Base-by-base conservation (phyloP, 2,888 invertebrate genomes). In the Lycia hirtaria region DNA sequence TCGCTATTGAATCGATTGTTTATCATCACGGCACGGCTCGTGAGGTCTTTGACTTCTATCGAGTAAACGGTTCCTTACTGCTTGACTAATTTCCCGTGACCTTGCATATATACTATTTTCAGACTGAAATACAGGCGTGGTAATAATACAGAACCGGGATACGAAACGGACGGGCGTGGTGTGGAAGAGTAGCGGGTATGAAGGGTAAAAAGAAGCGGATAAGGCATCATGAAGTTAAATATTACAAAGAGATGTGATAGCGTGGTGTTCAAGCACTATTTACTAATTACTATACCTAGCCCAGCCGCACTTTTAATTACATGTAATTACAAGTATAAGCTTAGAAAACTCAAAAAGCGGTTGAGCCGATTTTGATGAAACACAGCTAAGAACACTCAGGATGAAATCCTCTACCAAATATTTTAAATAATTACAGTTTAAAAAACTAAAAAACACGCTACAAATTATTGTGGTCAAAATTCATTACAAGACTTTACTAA, bases 21-120 rank as follows among this genome's bases (percentile, higher is more conserved):
- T 30, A 30, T 30, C 30, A 60, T 48, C 48, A 53, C 55, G 52
- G 45, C 35, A 52, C 17, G 14, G 22, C 45, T 20, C 19, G 32
- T 33, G 37, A 47, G 56, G 56, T 54, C 59, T 56, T 56, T 60
- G 56, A 55, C 59, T 59, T 28, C 3, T 7, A 26, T 19, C 0
- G n/a, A 14, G n/a, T 14, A 37, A n/a, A 19, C 17, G 7, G 14
- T 48, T 35, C 35, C 48, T 47, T n/a, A 35, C 37, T 37, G 30
- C 12, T 3, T 24, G 24, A 24, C 30, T 30, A 30, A 30, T 30
- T 30, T 10, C 30, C 10, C 30, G 9, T 12, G 17, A 28, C 32
- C 45, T 37, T 32, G 26, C 26, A 48, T 20, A 20, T 20, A 30
- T 22, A 7, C 20, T 14, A 1, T 9, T 41, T 26, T 30, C 12